Base-by-base conservation (phyloP, 2,113 vertebrate genomes). In the Indicator maculatus region DNA sequence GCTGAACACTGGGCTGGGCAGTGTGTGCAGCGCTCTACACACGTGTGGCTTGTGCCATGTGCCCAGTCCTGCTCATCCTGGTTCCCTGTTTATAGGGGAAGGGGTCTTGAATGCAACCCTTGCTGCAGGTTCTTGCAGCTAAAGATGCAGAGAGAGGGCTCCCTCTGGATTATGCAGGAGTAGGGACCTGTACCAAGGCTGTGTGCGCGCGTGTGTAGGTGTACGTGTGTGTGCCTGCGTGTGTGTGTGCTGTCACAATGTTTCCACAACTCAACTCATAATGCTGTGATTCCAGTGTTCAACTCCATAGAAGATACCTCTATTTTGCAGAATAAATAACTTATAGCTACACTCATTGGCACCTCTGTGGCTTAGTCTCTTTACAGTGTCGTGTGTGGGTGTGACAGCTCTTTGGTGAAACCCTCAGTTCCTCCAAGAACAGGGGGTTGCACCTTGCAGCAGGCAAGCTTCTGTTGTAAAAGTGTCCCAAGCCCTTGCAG, bases 311-410 rank as follows among this genome's bases (percentile, higher is more conserved):
- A 96, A 94, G 85, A 96, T 96, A 96, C 96, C 96, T 97, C 96
- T 96, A 70, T 96, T 97, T 96, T 97, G 74, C 95, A 97, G 96
- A 97, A 97, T 97, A 97, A 97, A 97, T 97, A 97, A 97, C 89
- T 97, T 97, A 97, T 95, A 96, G 94, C 78, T 94, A 86, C 77
- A 78, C 33, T 89, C 70, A 20, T 36, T 83, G 83, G 60, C 65
- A 78, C 80, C 70, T 33, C 0, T 83, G 50, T 82, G 93, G 86
- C 81, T 96, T 92, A 45, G 81, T 92, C 39, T 93, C 44, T 69
- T 74, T 71, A 23, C 16, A 31, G 2, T 58, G 65, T 41, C 0
- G 0, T 33, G 50, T 30, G 86, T 73, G 86, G 93, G 90, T 44
- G 56, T 88, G 91, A 91, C 86, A 89, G 70, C 69, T 88, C 19